A percentile compares a stretch with the other conserved stretches of the same genome.
phyloP scores from a whole-genome alignment of 2,113 vertebrate genomes.

The Neolamprologus longior region DNA sequence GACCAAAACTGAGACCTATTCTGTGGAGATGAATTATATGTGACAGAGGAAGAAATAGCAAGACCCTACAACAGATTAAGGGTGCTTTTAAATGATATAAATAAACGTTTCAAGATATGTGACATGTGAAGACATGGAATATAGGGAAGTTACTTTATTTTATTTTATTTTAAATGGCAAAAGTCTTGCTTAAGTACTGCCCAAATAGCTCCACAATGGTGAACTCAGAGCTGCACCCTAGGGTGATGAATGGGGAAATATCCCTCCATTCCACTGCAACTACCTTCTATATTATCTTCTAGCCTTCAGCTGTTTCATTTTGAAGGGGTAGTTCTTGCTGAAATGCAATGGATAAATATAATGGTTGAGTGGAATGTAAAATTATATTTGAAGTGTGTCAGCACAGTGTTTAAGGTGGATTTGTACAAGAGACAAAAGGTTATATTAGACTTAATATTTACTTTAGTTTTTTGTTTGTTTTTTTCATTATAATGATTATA shows the following conservation, averaged over 20 bases:
- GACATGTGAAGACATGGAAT: constrained; percentile 10
- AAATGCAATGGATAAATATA: background rate
- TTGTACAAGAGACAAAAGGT: background rate
- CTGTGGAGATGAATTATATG: background rate
- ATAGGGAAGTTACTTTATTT: background rate
- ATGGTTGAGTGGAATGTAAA: background rate
- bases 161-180: background rate
- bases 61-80: constrained; percentile 12
- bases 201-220: background rate
- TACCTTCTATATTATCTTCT: background rate
- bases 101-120: constrained; percentile 24
- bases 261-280: background rate
- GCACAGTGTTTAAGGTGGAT: background rate
- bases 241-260: background rate
- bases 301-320: background rate
- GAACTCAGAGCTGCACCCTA: background rate
- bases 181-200: background rate
- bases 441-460: background rate
- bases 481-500: background rate
- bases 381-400: background rate
- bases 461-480: background rate
- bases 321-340: background rate
- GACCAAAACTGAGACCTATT: background rate
- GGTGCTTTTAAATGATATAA: constrained; percentile 16
- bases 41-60: background rate